Evolutionary conservation across 2,797 vertebrate species (phyloP), one percentile per base, ranked within the genome.

Genomic region (Coreius guichenoti): DNA sequence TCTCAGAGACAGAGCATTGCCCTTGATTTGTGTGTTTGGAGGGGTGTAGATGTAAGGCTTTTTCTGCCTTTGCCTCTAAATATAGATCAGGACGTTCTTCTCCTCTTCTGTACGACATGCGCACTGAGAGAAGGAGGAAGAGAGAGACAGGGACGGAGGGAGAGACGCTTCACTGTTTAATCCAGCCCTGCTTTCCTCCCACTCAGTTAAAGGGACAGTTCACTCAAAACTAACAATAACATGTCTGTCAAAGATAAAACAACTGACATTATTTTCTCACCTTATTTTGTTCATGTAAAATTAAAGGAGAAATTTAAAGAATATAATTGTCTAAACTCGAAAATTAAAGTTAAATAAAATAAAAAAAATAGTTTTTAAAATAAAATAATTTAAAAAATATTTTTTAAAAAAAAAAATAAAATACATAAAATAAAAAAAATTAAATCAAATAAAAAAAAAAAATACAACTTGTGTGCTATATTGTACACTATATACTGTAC

Each of bases 1-100:
- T 51, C 17, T 68, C 31, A 23, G 19, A 69, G n/a, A 56, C 23
- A 43, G 73, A 77, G 69, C 36, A 23, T 5, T 8, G 33, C 9
- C n/a, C 63, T 43, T 67, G 73, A 77, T 67, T 56, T 56, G 74
- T 23, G 54, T 8, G 49, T 82, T 45, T 79, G 19, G 75, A n/a
- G 31, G 63, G 14, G 82, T 84, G 83, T 74, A 23, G 70, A 58
- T 8, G 58, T 45, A 8, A n/a, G 70, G 87, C 47, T 76, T 81
- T 79, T 85, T 86, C 86, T 56, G 92, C 91, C 94, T 93, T 92
- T 86, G 92, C 87, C 91, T 69, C 94, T 95, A 95, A 92, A 94
- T 93, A 95, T 95, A 95, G 94, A 87, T 89, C 89, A 80, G 92
- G 91, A 91, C 87, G 92, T 92, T 92, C 82, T 88, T 89, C 89